Evolutionary conservation across 2,888 invertebrate genomes (phyloP).

Genomic region (Scaeva pyrastri): DNA sequence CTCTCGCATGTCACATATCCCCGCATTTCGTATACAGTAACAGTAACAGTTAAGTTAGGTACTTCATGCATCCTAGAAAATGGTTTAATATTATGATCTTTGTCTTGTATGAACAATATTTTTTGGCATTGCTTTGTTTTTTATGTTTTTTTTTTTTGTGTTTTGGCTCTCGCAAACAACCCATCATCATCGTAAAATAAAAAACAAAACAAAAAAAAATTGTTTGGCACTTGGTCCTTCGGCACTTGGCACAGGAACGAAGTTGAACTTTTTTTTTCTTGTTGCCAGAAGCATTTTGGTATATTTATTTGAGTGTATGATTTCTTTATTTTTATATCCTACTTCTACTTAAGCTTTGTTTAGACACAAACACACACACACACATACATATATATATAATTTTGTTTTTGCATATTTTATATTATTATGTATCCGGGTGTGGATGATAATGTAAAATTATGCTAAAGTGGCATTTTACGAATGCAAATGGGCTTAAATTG

Average conservation of each 20-base stretch:
- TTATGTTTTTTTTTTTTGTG: neutral
- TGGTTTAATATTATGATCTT: neutral
- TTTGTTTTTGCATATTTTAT: neutral
- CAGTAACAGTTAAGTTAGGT: no score
- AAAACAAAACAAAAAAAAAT: neutral
- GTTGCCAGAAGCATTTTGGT: neutral
- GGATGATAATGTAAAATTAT: slow-evolving; percentile 7
- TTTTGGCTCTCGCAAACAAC: neutral
- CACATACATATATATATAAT: no score
- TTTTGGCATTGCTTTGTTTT: neutral
- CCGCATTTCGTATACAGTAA: no score
- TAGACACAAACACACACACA: neutral
- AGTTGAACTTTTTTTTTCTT: neutral
- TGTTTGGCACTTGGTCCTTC: slow-evolving; percentile 1
- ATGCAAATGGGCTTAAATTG: slow-evolving; percentile 1
- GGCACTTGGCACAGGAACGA: neutral
- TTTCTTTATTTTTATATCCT: slow-evolving; percentile 9
- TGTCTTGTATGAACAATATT: neutral
- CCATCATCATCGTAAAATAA: neutral
- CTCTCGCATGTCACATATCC: no score
- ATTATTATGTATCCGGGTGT: neutral
- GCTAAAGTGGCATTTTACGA: neutral
- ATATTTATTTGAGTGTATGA: slow-evolving; percentile 12
- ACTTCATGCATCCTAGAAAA: neutral
- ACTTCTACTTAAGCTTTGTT: slow-evolving; percentile 15